Evolutionary conservation across 2,888 invertebrate species (phyloP).

Genomic region (Drosophila paracracens): DNA sequence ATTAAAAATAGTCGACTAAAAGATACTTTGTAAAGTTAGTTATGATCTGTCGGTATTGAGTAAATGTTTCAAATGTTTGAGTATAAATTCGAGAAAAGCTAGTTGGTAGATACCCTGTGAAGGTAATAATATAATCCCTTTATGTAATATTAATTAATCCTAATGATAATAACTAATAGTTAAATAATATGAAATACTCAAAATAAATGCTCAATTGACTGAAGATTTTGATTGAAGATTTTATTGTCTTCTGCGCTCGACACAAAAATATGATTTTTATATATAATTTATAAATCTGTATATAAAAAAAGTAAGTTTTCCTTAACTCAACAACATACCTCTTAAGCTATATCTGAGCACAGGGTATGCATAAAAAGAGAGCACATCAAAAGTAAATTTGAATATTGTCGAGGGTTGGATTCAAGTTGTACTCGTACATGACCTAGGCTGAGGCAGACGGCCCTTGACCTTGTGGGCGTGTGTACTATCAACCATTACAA

Average conservation of each 20-base stretch:
- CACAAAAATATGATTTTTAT: not conserved
- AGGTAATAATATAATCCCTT: not conserved
- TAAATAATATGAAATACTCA: not conserved
- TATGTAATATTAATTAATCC: too few species aligned
- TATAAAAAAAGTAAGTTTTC: not conserved
- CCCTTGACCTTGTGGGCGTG: conserved; percentile 72
- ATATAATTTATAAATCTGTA: not conserved
- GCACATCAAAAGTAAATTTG: conserved; percentile 41
- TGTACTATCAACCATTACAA: conserved; percentile 25
- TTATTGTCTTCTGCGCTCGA: not conserved
- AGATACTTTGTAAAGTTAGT: not conserved
- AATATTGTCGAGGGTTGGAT: conserved; percentile 51
- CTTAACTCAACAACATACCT: not conserved
- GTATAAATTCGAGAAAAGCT: not conserved
- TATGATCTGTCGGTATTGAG: not conserved
- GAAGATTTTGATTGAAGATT: not conserved
- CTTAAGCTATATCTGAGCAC: not conserved
- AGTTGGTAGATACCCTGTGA: not conserved
- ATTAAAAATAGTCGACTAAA: too few species aligned
- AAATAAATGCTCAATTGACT: not conserved
- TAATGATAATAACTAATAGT: not conserved
- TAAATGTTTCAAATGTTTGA: not conserved
- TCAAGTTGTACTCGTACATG: conserved; percentile 58
- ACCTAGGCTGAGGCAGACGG: conserved; percentile 68
- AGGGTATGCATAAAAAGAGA: conserved; percentile 33